Evolutionary conservation across 2,113 vertebrate genomes (phyloP).

Genomic region (Otolemur garnettii): DNA sequence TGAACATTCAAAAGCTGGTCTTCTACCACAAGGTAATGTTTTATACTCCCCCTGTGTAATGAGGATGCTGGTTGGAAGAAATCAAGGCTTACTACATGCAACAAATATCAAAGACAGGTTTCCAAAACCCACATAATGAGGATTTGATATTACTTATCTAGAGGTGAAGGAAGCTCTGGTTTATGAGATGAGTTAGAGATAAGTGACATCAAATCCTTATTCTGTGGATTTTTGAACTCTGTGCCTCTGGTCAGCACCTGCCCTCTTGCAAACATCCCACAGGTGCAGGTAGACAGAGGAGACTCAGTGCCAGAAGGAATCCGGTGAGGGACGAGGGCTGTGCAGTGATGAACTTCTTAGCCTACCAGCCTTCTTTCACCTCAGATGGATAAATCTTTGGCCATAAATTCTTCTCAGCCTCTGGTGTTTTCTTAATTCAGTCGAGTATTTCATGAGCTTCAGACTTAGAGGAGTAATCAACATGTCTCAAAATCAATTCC

Average conservation of each 20-base stretch:
- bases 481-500: constrained; percentile 4
- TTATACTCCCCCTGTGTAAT: not conserved
- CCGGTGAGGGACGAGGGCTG: not conserved
- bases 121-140: not conserved
- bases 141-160: not conserved
- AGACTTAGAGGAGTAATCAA: constrained; percentile 1
- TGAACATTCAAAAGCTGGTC: not conserved
- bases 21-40: not conserved
- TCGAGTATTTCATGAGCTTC: constrained; percentile 14
- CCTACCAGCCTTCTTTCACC: not conserved
- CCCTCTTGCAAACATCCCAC: not conserved
- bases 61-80: not conserved
- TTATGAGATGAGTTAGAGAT: not conserved
- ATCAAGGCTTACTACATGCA: not conserved
- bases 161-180: not conserved
- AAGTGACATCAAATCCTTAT: not conserved
- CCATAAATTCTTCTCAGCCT: not conserved
- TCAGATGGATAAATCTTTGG: not conserved
- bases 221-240: not conserved
- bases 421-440: constrained; percentile 49
- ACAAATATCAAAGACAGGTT: not conserved
- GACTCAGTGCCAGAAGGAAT: not conserved
- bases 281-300: not conserved
- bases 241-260: not conserved
- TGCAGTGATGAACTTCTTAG: not conserved